Evolutionary conservation across 2,797 vertebrate species (phyloP), one percentile per base, ranked within the genome.

Genomic region (Chrosomus eos): DNA sequence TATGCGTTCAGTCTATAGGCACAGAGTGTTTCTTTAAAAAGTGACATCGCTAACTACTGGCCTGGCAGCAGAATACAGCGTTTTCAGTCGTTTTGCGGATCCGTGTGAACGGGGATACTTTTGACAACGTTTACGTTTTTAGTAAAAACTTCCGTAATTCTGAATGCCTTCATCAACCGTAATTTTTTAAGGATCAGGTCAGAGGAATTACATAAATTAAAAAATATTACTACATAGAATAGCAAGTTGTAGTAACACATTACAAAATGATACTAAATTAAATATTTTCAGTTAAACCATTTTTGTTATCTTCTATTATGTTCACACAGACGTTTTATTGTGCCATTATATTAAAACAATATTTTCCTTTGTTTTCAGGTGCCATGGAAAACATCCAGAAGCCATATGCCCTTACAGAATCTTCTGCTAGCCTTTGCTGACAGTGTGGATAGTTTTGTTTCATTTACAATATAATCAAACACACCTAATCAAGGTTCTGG

Each of bases 351-450:
- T 13, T 26, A 23, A 64, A 53, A 48, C 8, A 7, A 14, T 51
- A 2, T 33, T 36, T 16, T 73, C 21, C 53, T 79, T 40, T 64
- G 31, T 19, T 33, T 75, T 48, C 60, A 83, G 81, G 72, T 75
- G 14, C 43, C 48, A 21, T 14, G 43, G 60, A 75, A 53, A 26
- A 66, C 31, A 53, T 66, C 21, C 36, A 66, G 70, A 73, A n/a
- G 23, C 28, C 40, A 33, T 4, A 7, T 66, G 40, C 33, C 14
- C 71, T 43, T 21, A 36, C 58, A 74, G 31, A 16, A 66, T 75
- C 53, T 18, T 48, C 71, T 83, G 43, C 23, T 51, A 26, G 23
- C 3, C 55, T n/a, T 23, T 73, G 26, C 40, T 82, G 43, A 75
- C 43, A 60, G 80, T 31, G 21, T 40, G 23, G 66, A 58, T 19